Evolutionary conservation across 2,888 invertebrate species (phyloP), one percentile per base, ranked within the genome.

Genomic region (Noctua janthina): DNA sequence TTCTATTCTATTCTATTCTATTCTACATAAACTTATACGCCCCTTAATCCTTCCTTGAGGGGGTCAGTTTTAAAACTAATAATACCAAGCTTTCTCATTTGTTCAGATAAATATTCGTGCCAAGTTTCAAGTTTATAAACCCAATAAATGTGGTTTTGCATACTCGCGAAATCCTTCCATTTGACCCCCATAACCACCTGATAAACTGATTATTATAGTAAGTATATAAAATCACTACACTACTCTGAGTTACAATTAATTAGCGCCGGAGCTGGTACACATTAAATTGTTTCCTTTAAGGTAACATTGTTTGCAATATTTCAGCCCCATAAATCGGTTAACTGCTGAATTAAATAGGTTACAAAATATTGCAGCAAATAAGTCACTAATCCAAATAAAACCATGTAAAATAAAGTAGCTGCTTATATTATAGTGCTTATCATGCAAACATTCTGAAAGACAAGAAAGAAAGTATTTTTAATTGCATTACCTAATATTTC

Each of bases 401-500:
- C n/a, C 35, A 35, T 6, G 8, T 64, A 64, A 35, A 17, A 35
- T 2, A 64, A 46, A 5, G n/a, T 23, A 54, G 15, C 2, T 56
- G 15, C 35, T 54, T 29, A 67, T 29, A 8, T 29, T 29, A 29
- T 29, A 29, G 29, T 29, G 29, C 29, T 29, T 29, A 29, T 29
- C 29, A 29, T 29, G 29, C 7, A 29, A 43, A 43, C 56, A 51
- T 49, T 7, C 49, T n/a, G 49, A 51, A 51, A 35, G 39, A 56
- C n/a, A 35, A 8, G 35, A 46, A 35, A 13, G 17, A 29, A 74
- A 56, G 29, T 54, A 23, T 29, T 54, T 51, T 39, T 73, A 54
- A 73, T 80, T 73, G 8, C 51, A 62, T 79, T 62, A 69, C 6
- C 62, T 35, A 29, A 29, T 35, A 29, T 64, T 17, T 78, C 35